These are phyloP conservation scores for Triplophysa dalaica DNA, from an alignment of 2,113 vertebrate genomes.

Conservation along the genomic window DNA sequence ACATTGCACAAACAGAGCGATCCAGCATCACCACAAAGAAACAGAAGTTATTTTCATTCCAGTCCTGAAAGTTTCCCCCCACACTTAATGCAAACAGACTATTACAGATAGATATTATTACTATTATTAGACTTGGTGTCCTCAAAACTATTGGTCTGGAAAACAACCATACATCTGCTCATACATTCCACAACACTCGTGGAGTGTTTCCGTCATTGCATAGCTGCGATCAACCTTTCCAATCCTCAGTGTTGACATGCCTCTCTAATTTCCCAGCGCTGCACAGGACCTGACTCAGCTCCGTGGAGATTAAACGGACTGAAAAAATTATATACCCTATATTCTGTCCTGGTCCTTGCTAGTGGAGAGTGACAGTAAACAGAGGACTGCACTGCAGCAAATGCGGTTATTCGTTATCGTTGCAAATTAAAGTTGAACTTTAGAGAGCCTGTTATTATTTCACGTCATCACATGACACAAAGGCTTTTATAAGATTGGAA, in stretches of 20 bases:
- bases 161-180: slow-evolving; percentile 13
- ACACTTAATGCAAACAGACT: background rate
- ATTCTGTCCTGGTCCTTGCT: background rate
- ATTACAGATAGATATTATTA: background rate
- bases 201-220: slow-evolving; percentile 31
- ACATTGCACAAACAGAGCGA: background rate
- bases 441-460: background rate
- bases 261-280: slow-evolving; percentile 18
- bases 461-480: background rate
- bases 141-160: background rate
- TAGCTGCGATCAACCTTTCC: slow-evolving; percentile 25
- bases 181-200: background rate
- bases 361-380: slow-evolving; percentile 7
- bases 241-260: slow-evolving; percentile 34
- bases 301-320: slow-evolving; percentile 23
- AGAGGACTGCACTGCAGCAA: slow-evolving; percentile 25
- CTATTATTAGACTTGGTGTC: background rate
- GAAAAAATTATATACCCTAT: slow-evolving; percentile 13
- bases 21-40: background rate
- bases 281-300: slow-evolving; percentile 41
- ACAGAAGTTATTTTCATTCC: background rate
- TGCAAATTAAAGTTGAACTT: slow-evolving; percentile 11
- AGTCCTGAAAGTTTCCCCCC: background rate
- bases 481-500: background rate
- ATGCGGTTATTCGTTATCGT: background rate